phyloP scores from a whole-genome alignment of 2,797 vertebrate genomes.

The Momotus momota region DNA sequence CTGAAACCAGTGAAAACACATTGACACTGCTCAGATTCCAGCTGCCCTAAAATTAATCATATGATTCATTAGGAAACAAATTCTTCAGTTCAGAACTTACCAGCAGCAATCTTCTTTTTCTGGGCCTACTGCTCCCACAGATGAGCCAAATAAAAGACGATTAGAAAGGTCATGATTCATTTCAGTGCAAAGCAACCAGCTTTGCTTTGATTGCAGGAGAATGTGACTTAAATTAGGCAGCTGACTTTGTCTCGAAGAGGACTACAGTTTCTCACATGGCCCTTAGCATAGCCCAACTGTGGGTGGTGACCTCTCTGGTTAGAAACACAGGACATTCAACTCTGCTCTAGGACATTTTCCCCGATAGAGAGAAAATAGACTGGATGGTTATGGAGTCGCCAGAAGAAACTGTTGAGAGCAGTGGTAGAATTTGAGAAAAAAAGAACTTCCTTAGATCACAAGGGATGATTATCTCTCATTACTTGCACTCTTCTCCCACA shows the following conservation, averaged over 20 bases:
- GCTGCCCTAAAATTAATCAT: not conserved
- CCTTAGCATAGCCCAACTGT: not conserved
- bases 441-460: not conserved
- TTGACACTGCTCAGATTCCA: not conserved
- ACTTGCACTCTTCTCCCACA: not conserved
- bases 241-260: conserved; percentile 1
- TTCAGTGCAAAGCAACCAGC: not conserved
- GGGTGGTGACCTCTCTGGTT: not conserved
- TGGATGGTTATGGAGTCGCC: not conserved
- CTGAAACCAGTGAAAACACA: conserved; percentile 11
- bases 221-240: conserved; percentile 1
- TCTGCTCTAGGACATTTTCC: not conserved
- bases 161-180: not conserved
- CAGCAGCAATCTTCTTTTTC: not conserved
- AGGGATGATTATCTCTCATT: not conserved
- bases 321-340: not conserved
- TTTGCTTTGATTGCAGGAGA: conserved; percentile 17
- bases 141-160: conserved; percentile 2
- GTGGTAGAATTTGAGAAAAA: not conserved
- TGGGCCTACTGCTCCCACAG: not conserved
- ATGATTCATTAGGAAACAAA: not conserved
- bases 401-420: not conserved
- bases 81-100: not conserved
- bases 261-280: not conserved
- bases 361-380: not conserved